Evolutionary conservation across 1,140 invertebrate genomes (phyloP).

Genomic region (Ectropis grisescens): DNA sequence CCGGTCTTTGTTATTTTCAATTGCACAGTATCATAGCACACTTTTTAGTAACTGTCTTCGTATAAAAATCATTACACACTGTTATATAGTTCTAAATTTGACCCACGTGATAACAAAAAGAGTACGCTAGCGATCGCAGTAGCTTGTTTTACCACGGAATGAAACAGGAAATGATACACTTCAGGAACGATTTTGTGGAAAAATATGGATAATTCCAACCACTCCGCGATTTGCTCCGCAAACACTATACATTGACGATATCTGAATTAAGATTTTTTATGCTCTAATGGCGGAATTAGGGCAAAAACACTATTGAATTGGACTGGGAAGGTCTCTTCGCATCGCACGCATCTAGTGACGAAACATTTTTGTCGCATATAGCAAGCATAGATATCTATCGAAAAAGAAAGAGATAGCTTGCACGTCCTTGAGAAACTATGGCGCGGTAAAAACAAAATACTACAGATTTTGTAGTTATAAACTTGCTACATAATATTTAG

Average conservation of each 20-base stretch:
- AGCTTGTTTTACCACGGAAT: slow-evolving; percentile 61
- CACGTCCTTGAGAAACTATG: slow-evolving; percentile 43
- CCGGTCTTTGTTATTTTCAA: slow-evolving; percentile 31
- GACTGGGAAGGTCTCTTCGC: slow-evolving; percentile 35
- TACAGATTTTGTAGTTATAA: too few relatives aligned
- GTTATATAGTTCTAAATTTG: slow-evolving; percentile 49
- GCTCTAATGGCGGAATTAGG: slow-evolving; percentile 54
- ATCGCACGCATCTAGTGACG: slow-evolving; percentile 34
- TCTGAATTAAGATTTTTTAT: slow-evolving; percentile 32
- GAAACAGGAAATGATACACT: slow-evolving; percentile 65
- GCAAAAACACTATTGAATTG: slow-evolving; percentile 48
- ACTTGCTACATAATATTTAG: too few relatives aligned
- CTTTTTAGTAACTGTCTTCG: slow-evolving; percentile 12
- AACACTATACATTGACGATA: slow-evolving; percentile 24
- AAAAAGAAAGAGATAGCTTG: slow-evolving; percentile 49
- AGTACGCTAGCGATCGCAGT: slow-evolving; percentile 49
- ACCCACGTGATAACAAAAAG: slow-evolving; percentile 66
- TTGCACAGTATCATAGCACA: slow-evolving; percentile 14
- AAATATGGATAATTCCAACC: too few relatives aligned
- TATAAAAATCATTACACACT: slow-evolving; percentile 22
- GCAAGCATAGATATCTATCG: slow-evolving; percentile 25
- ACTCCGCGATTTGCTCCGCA: too few relatives aligned
- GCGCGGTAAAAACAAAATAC: slow-evolving; percentile 64
- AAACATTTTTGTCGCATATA: slow-evolving; percentile 27
- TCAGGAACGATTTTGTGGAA: slow-evolving; percentile 33